Base-by-base conservation (phyloP, 2,888 invertebrate species). In the Theristus sp. region DNA sequence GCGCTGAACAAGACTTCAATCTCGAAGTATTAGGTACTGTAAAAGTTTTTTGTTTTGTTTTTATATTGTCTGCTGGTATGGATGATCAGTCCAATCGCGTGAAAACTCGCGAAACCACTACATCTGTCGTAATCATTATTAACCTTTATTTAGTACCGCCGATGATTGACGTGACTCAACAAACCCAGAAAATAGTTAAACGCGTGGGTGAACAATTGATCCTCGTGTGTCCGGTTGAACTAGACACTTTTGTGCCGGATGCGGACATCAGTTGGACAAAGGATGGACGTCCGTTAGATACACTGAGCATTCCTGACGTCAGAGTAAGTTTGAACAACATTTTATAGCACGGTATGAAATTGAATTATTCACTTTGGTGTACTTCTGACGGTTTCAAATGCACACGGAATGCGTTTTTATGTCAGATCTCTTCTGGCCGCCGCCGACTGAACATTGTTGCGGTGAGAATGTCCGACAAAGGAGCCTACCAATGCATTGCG, bases 401-500 rank as follows among this genome's bases (percentile, higher is more conserved):
- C 52, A 20, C 10, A 10, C n/a, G 24, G 22, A 52, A 20, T n/a
- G 53, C 2, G 10, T 29, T 54, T 17, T 13, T n/a, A n/a, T n/a
- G n/a, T 49, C 57, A 70, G 69, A 59, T 70, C n/a, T 66, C 69
- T 0, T 59, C 63, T n/a, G 67, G 69, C 60, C 66, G 66, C 20
- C 63, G 66, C 26, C 66, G 65, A 25, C 63, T 70, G 30, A 63
- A 64, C 20, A 61, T 68, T 20, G 49, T 58, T 1, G 38, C 62
- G 30, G 61, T 67, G 0, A 38, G 67, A 67, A 74, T 67, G 72
- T 76, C 17, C 67, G 79, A 83, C 70, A 77, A 77, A 28, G 82
- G 81, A 0, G 75, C 76, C 55, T 62, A 61, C 49, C 79, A 81
- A 0, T 84, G 84, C 69, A 76, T 82, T 27, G 82, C 82, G 62